Conservation (phyloP, 2,888 invertebrate genomes). For the Parasteatoda lunata region DNA sequence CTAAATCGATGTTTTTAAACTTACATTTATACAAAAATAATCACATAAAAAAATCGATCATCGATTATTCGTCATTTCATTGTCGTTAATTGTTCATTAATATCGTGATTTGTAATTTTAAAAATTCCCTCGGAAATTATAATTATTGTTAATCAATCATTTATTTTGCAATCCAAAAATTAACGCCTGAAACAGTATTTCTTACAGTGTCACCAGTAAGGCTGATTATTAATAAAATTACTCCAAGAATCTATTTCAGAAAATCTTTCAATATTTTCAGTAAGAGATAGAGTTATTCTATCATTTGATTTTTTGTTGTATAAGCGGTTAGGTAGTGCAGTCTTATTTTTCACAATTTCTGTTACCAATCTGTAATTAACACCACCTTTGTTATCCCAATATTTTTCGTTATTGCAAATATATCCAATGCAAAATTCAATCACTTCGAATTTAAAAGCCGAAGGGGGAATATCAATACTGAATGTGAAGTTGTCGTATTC, state of each 20-base stretch:
- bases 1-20: too few relatives aligned
- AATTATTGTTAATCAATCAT: too few relatives aligned
- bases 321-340: neutral
- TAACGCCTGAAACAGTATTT: too few relatives aligned
- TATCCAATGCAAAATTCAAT: slow-evolving; percentile 56
- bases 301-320: slow-evolving; percentile 10
- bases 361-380: slow-evolving; percentile 48
- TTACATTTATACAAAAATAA: too few relatives aligned
- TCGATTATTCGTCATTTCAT: too few relatives aligned
- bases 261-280: slow-evolving; percentile 45
- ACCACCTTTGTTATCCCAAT: slow-evolving; percentile 60
- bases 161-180: too few relatives aligned
- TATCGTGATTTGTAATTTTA: too few relatives aligned
- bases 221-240: slow-evolving; percentile 37
- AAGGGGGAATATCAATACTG: slow-evolving; percentile 16
- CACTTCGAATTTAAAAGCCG: slow-evolving; percentile 45
- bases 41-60: too few relatives aligned
- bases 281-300: slow-evolving; percentile 32
- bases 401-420: slow-evolving; percentile 26
- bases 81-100: too few relatives aligned
- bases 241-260: slow-evolving; percentile 53
- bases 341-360: slow-evolving; percentile 3
- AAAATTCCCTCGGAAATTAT: too few relatives aligned
- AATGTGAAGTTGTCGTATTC: slow-evolving; percentile 45
- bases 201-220: slow-evolving; percentile 40